Evolutionary conservation across 92 coral and sea anemone species (phyloP).

Genomic region (Paragorgia papillata): DNA sequence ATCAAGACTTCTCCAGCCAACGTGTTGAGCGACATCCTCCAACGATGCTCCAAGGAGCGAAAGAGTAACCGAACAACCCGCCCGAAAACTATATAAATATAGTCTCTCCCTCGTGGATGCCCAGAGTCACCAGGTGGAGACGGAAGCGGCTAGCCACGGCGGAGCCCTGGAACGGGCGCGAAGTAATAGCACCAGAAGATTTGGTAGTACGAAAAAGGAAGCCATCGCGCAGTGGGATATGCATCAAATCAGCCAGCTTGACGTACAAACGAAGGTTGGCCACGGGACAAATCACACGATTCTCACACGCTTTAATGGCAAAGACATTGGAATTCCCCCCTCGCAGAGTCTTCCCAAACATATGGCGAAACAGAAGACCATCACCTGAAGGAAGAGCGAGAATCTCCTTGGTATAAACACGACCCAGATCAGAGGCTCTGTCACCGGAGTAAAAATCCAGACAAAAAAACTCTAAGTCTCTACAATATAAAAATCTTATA

Average conservation of each 20-base stretch:
- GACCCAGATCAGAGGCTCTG: no score
- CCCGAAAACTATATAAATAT: no score
- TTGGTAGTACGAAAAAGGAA: constrained; percentile 32
- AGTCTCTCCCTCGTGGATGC: no score
- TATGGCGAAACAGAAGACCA: no score
- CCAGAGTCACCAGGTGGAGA: constrained; percentile 8
- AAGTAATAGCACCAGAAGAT: constrained; percentile 24
- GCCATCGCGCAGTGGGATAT: constrained; percentile 23
- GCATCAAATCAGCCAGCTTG: constrained; percentile 13
- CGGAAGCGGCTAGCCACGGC: constrained; percentile 37
- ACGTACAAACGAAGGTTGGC: constrained; percentile 22
- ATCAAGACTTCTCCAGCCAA: constrained; percentile 49
- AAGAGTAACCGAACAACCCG: constrained; percentile 57
- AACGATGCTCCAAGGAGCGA: constrained; percentile 49
- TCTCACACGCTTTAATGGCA: constrained; percentile 14
- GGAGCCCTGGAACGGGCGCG: constrained; percentile 33
- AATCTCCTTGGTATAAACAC: no score
- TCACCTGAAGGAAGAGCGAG: no score
- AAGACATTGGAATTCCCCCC: constrained; percentile 12
- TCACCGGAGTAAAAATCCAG: no score
- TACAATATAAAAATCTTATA: no score
- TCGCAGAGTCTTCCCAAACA: no score
- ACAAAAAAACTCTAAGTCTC: no score
- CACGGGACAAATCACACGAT: constrained; percentile 16
- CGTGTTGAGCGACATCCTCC: constrained; percentile 49